Percentiles rank a stretch among this genome's conserved stretches.
Conservation (phyloP, 2,888 invertebrate species). For the Cryptus armator region DNA sequence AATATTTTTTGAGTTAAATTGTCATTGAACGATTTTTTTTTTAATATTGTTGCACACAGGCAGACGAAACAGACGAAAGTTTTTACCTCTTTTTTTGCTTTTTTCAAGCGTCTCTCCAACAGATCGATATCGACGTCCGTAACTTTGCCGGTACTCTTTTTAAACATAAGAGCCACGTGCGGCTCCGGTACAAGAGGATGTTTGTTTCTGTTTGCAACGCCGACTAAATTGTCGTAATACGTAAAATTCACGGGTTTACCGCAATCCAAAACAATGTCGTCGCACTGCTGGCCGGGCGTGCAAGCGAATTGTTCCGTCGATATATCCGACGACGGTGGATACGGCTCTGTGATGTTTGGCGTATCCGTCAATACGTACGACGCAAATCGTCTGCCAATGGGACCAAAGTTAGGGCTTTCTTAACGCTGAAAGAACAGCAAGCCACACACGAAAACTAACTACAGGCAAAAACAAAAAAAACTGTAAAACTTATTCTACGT, state of each 20-base stretch:
- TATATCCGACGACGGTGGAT: constrained; percentile 63
- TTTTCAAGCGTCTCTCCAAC: constrained; percentile 91
- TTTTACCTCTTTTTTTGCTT: constrained; percentile 90
- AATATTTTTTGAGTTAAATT: background rate
- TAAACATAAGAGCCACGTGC: constrained; percentile 91
- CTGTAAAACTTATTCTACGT: constrained; percentile 67
- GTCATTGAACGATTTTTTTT: background rate
- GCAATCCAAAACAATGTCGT: constrained; percentile 91
- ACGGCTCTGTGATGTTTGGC: constrained; percentile 77
- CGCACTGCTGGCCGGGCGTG: constrained; percentile 82
- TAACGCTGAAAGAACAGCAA: constrained; percentile 83
- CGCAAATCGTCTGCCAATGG: constrained; percentile 83
- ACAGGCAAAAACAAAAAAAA: constrained; percentile 82
- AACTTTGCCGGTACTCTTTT: constrained; percentile 88
- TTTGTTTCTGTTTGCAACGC: constrained; percentile 93
- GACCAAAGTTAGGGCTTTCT: constrained; percentile 83
- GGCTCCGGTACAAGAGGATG: constrained; percentile 95
- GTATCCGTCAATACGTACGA: constrained; percentile 81
- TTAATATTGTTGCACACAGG: background rate
- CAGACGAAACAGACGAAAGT: background rate
- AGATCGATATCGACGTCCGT: constrained; percentile 91
- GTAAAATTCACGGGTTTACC: constrained; percentile 95
- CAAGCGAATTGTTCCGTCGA: constrained; percentile 77
- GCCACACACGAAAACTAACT: constrained; percentile 84
- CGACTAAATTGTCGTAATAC: constrained; percentile 95